Evolutionary conservation across 2,888 invertebrate species (phyloP), one percentile per base, ranked within the genome.

Genomic region (Spodoptera littoralis): DNA sequence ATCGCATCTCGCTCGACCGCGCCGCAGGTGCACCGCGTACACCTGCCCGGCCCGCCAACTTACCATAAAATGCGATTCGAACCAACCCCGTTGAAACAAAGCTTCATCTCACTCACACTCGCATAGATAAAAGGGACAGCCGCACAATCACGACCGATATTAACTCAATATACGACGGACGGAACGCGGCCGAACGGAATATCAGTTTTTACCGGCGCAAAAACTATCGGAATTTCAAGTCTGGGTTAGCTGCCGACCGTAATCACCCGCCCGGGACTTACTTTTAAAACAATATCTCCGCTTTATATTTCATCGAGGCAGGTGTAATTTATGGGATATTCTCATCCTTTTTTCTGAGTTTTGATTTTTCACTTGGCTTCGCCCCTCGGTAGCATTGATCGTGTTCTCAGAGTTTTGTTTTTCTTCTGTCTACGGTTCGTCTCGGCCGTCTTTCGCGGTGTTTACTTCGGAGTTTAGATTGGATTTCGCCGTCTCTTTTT

Each of bases 41-140:
- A 93, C 94, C 93, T 94, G 93, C 91, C 90, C 84, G 85, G 85
- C 84, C 87, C 90, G 91, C 90, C 92, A 91, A 91, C 93, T 92
- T 92, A 92, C 92, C 92, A 93, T 94, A 93, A 93, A 94, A 94
- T 92, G 93, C 92, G 91, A 93, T 92, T 90, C 86, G 84, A 91
- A 89, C 89, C 90, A 88, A 91, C 90, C 91, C 90, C 81, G 88
- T 83, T 89, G 90, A 90, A 92, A 90, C 90, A 87, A 88, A 80
- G 80, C 82, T 79, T 83, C 83, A 74, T 92, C 93, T 90, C 91
- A 73, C 87, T 90, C 89, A 80, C 84, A 83, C 86, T 70, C 82
- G 64, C 70, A 52, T 53, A 62, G 64, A 59, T 74, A 85, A 91
- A 80, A 84, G 85, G 84, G 92, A 92, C 77, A 78, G 81, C 76